Evolutionary conservation across 1,140 invertebrate genomes (phyloP).

Genomic region (Fragariocoptes setiger): DNA sequence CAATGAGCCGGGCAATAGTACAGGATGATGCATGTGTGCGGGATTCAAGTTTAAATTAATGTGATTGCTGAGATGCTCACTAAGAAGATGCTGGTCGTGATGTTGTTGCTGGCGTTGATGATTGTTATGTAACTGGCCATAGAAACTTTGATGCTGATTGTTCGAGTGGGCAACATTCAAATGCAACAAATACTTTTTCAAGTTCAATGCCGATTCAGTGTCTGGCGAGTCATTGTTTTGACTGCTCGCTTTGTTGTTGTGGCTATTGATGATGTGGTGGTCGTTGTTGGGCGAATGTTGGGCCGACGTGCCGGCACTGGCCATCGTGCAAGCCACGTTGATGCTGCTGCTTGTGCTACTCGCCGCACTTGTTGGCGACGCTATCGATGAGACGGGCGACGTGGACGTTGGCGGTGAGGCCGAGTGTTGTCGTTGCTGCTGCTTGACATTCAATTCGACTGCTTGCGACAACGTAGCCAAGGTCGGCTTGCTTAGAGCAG

Average conservation of each 20-base stretch:
- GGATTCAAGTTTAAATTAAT: neutral
- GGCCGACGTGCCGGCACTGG: no score
- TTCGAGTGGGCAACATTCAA: no score
- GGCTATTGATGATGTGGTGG: neutral
- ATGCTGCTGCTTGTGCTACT: no score
- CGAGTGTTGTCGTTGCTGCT: no score
- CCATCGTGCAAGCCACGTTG: no score
- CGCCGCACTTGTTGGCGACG: no score
- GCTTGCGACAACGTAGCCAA: no score
- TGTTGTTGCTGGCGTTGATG: neutral
- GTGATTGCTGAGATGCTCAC: neutral
- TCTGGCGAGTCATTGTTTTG: neutral
- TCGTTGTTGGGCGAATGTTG: neutral
- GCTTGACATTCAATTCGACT: no score
- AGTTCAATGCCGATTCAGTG: neutral
- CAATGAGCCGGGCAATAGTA: neutral
- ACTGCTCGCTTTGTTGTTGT: neutral
- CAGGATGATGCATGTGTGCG: neutral
- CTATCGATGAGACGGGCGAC: no score
- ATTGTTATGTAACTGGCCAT: neutral
- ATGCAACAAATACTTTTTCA: no score
- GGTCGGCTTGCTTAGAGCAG: no score
- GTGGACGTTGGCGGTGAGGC: no score
- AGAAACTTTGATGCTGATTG: neutral
- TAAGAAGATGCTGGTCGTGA: neutral